Conservation (phyloP, 1,140 invertebrate species). For the Heliconius congener region DNA sequence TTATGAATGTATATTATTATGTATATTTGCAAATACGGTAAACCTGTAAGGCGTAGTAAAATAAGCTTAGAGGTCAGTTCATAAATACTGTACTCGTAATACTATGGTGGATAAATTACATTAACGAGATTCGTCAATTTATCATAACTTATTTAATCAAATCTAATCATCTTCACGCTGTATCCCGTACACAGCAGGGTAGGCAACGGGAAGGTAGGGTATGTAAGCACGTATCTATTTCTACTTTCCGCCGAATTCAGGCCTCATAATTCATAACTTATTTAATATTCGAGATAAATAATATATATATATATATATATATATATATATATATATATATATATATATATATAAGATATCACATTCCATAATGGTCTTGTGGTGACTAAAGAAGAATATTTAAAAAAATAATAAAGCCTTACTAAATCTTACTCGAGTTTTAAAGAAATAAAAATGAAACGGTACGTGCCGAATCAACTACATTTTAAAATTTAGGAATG, state of each 20-base stretch:
- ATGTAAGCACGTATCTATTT: too few relatives aligned
- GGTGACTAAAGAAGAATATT: not conserved
- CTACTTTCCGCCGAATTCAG: too few relatives aligned
- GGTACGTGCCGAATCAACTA: not conserved
- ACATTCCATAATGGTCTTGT: too few relatives aligned
- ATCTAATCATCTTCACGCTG: too few relatives aligned
- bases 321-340: too few relatives aligned
- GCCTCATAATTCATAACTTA: too few relatives aligned
- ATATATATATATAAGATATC: too few relatives aligned
- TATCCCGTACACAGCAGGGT: too few relatives aligned
- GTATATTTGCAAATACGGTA: not conserved
- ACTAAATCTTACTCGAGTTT: not conserved
- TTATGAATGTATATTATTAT: not conserved
- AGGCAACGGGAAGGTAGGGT: too few relatives aligned
- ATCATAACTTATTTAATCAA: too few relatives aligned
- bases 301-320: too few relatives aligned
- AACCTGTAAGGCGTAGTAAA: not conserved
- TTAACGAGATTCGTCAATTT: not conserved
- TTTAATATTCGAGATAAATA: too few relatives aligned
- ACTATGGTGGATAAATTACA: not conserved
- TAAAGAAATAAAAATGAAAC: not conserved
- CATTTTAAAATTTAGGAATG: constrained; percentile 1
- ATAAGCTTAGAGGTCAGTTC: not conserved
- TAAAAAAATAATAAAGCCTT: not conserved
- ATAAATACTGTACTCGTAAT: not conserved